Conservation (phyloP, 2,113 vertebrate species). For the rabbit (Oryctolagus cuniculus) region mOryCun1.1 NC_091435.1:174627001-174627500, state of each 20-base stretch:
- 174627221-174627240: neutral
- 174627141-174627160: slow-evolving; percentile 56
- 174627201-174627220: neutral
- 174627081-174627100: neutral
- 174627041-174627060: neutral
- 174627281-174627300: neutral
- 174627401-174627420: neutral
- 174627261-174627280: neutral
- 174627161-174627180: neutral
- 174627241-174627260: neutral
- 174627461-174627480: neutral
- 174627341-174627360: neutral
- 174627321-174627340: neutral
- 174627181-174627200: neutral
- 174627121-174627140: neutral
- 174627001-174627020: neutral
- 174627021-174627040: neutral
- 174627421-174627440: neutral
- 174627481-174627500: neutral
- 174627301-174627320: neutral
- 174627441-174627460: neutral
- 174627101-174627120: neutral
- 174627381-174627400: neutral
- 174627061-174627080: too few relatives aligned
- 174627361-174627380: neutral